phyloP scores from a whole-genome alignment of 2,113 vertebrate genomes.

The Alligator sinensis region DNA sequence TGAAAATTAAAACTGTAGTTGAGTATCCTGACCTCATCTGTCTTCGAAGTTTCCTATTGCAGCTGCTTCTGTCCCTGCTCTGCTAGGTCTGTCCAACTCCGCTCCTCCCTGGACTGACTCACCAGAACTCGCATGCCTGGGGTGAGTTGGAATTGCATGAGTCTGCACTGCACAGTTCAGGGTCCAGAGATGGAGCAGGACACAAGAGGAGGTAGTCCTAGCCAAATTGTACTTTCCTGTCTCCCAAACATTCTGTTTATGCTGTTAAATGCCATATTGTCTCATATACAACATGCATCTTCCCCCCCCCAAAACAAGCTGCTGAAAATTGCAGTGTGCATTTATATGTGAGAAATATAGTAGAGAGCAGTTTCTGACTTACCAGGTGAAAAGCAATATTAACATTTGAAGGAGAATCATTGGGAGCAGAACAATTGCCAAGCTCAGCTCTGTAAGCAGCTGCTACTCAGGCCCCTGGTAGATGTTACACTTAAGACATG shows the following conservation, averaged over 20 bases:
- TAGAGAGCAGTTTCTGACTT: no score
- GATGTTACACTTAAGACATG: no score
- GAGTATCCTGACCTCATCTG: not conserved
- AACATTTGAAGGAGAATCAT: no score
- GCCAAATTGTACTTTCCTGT: not conserved
- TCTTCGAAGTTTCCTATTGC: not conserved
- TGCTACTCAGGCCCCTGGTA: no score
- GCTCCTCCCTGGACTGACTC: rapidly evolving
- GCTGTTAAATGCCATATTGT: not conserved
- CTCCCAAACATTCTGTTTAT: not conserved
- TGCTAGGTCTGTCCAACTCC: rapidly evolving
- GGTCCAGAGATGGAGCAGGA: not conserved
- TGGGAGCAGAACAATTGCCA: no score
- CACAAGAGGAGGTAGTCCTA: not conserved
- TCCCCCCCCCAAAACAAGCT: no score
- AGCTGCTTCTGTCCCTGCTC: rapidly evolving
- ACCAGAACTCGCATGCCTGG: rapidly evolving
- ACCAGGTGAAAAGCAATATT: no score
- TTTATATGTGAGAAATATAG: no score
- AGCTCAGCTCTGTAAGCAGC: no score
- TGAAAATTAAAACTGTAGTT: not conserved
- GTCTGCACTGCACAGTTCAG: not conserved
- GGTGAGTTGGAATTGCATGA: not conserved
- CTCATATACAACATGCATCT: no score
- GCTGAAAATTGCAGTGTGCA: no score